Evolutionary conservation across 2,113 vertebrate genomes (phyloP).

Genomic region (Hucho hucho): DNA sequence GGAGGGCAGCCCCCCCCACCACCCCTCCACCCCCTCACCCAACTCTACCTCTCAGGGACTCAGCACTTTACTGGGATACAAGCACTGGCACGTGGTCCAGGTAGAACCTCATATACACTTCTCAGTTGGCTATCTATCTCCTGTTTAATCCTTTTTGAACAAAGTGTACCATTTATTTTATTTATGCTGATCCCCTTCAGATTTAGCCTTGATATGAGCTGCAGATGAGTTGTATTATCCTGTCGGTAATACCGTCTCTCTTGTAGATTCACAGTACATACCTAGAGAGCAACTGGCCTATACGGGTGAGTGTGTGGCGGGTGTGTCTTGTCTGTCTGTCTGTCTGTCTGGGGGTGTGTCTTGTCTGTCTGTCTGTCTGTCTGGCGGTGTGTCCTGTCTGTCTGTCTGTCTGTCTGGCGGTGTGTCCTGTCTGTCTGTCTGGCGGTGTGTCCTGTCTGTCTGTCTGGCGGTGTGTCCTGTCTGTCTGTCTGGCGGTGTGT

Average conservation of each 20-base stretch:
- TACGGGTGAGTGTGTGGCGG: constrained; percentile 81
- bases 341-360: background rate
- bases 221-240: too few relatives aligned
- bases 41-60: constrained; percentile 90
- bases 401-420: background rate
- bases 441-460: background rate
- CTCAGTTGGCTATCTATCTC: too few relatives aligned
- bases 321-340: background rate
- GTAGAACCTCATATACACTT: constrained; percentile 57
- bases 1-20: constrained; percentile 76
- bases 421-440: background rate
- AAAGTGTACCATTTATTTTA: too few relatives aligned
- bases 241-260: constrained; percentile 14
- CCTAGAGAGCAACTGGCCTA: constrained; percentile 98
- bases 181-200: too few relatives aligned
- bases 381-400: constrained; percentile 8
- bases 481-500: too few relatives aligned
- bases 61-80: constrained; percentile 99
- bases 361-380: background rate
- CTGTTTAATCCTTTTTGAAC: too few relatives aligned
- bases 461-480: too few relatives aligned
- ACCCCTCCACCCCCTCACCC: constrained; percentile 68
- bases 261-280: constrained; percentile 94
- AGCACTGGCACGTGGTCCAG: constrained; percentile 98
- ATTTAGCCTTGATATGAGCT: too few relatives aligned